Evolutionary conservation across 1,140 invertebrate species (phyloP).

Genomic region (Dinoponera quadriceps): DNA sequence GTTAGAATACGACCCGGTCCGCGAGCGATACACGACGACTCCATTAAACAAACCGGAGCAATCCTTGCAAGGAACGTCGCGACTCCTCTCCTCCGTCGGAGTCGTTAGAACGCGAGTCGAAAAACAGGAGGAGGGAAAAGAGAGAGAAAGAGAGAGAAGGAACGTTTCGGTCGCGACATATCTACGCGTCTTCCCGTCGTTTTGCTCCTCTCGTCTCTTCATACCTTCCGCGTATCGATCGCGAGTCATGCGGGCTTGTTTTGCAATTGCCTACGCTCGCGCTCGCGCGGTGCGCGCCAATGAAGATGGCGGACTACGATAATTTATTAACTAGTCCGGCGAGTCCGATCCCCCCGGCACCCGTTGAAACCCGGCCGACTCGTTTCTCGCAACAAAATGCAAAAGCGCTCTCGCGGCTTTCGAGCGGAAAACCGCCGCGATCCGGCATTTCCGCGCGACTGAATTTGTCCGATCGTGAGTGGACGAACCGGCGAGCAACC

Average conservation of each 20-base stretch:
- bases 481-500: background rate
- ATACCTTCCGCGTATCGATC: background rate
- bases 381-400: constrained; percentile 52
- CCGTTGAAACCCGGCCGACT: constrained; percentile 65
- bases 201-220: background rate
- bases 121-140: background rate
- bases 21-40: constrained; percentile 24
- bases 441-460: constrained; percentile 26
- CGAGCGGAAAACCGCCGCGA: constrained; percentile 25
- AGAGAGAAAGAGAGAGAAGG: too few species aligned
- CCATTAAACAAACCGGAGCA: constrained; percentile 23
- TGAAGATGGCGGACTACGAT: constrained; percentile 81
- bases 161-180: too few species aligned
- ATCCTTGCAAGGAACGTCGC: background rate
- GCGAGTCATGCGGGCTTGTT: constrained; percentile 32
- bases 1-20: constrained; percentile 4
- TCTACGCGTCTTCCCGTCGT: too few species aligned
- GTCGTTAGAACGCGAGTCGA: background rate
- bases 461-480: constrained; percentile 34
- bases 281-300: constrained; percentile 68
- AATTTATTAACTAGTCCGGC: constrained; percentile 85
- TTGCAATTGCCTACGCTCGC: constrained; percentile 45
- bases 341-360: constrained; percentile 73
- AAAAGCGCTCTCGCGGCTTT: constrained; percentile 21
- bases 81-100: background rate